Evolutionary conservation across 2,113 vertebrate species (phyloP), one percentile per base, ranked within the genome.

Genomic region (Limanda limanda): DNA sequence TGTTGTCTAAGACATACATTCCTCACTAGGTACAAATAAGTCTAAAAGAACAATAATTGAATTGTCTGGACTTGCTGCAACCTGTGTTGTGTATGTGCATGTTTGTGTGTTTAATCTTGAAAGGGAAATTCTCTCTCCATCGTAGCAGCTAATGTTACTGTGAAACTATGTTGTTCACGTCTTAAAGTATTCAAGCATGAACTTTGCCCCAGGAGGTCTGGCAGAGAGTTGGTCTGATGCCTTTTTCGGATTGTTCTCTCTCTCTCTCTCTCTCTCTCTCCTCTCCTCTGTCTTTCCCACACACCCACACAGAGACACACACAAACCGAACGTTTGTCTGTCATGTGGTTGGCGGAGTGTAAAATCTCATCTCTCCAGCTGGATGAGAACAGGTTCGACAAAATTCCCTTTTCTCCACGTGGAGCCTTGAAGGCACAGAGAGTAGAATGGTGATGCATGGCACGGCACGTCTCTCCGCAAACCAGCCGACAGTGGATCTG

Each of bases 171-270:
- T 88, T 40, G 88, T 91, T 95, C 92, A 86, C 88, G 89, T 93
- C 93, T 91, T 92, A 82, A 95, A 95, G 92, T 87, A 92, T 92
- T 94, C 92, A 92, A 94, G 92, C 89, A 91, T 93, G 94, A 88
- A 83, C 94, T 95, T 92, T 87, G 94, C 94, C 94, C 88, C 78
- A 0, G 92, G 94, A 93, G 91, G 95, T 95, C 90, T 96, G 94
- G 94, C 94, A 95, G 86, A 92, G 82, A 89, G 68, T 57, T 20
- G 74, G 86, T 87, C 87, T 90, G 83, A 90, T 91, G 88, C 81
- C 86, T 91, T 85, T 85, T 78, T 76, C 80, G 91, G 86, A 84
- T 82, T 82, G 85, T 78, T 92, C 78, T 78, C 65, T 89, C 57
- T 88, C 56, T 81, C 76, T 79, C 52, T 92, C 78, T 78, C 65